Base-by-base conservation (phyloP, 2,888 invertebrate species). In the Gnatocerus cornutus region DNA sequence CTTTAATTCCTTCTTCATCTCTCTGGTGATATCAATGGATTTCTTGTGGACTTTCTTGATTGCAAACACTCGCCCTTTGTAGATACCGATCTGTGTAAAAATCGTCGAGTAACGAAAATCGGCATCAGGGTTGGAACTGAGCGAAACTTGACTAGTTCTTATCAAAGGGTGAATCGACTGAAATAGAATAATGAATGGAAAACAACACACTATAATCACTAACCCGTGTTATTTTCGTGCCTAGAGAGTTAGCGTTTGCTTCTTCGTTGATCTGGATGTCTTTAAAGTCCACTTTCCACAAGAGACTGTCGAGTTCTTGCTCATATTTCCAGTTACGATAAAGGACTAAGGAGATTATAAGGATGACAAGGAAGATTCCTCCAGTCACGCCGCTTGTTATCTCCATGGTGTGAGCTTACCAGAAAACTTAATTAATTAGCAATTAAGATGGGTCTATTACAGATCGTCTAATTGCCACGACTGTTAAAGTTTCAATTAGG, bases 281-380 rank as follows among this genome's bases (percentile, higher is more conserved):
- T 71, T 92, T 91, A 85, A 92, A 96, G 86, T 97, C 97, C 67
- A 97, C 93, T 86, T 97, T 96, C 97, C 97, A 97, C 39, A 97
- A 88, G 39, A 97, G 86, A 63, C 95, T 96, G 82, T 97, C 97
- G 73, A 97, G 87, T 80, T 97, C 97, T 80, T 97, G 96, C 82
- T 97, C 97, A 84, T 97, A 96, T 39, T 91, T 90, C 96, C 96
- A 97, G 84, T 97, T 97, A 68, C 97, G 90, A 86, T 93, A 95
- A 8, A 94, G 86, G 0, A 95, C 90, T 64, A 95, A 86, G 0
- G 91, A 90, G n/a, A 94, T 90, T 1, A 95, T 86, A 0, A 90
- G 86, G 37, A 95, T 83, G 3, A 94, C 85, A 0, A 94, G 86
- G 9, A 93, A 82, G 2, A 93, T 88, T 1, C 93, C 93, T 0